Conservation (phyloP, 2,797 vertebrate species). For the Hyperoplus lanceolatus region DNA sequence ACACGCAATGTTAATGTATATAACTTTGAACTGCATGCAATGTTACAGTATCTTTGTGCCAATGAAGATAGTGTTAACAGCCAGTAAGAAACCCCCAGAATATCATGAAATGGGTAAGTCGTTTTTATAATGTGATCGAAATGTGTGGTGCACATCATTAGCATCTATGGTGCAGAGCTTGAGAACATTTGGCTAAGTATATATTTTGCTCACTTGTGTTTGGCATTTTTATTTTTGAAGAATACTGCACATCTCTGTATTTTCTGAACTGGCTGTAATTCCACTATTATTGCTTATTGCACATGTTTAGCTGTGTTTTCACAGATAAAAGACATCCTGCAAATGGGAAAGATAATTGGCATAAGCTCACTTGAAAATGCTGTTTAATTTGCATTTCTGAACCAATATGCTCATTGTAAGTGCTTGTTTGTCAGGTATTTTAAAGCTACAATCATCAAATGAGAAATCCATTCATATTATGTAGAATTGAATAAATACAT, state of each 20-base stretch:
- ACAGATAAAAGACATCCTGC: slow-evolving; percentile 10
- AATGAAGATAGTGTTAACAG: background rate
- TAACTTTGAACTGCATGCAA: background rate
- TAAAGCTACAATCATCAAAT: background rate
- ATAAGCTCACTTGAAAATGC: background rate
- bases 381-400: background rate
- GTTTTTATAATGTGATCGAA: background rate
- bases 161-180: background rate
- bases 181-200: slow-evolving; percentile 4
- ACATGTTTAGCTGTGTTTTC: background rate
- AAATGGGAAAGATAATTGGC: background rate
- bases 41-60: background rate
- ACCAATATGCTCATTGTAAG: background rate
- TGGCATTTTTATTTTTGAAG: background rate
- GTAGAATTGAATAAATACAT: background rate
- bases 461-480: background rate
- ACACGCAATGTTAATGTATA: background rate
- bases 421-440: background rate
- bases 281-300: background rate
- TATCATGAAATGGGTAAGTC: background rate
- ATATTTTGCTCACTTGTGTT: background rate
- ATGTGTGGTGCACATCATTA: background rate
- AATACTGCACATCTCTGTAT: slow-evolving; percentile 9
- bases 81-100: background rate
- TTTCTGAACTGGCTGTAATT: background rate